Base-by-base conservation (phyloP, 2,113 vertebrate species). In the Trichechus manatus region DNA sequence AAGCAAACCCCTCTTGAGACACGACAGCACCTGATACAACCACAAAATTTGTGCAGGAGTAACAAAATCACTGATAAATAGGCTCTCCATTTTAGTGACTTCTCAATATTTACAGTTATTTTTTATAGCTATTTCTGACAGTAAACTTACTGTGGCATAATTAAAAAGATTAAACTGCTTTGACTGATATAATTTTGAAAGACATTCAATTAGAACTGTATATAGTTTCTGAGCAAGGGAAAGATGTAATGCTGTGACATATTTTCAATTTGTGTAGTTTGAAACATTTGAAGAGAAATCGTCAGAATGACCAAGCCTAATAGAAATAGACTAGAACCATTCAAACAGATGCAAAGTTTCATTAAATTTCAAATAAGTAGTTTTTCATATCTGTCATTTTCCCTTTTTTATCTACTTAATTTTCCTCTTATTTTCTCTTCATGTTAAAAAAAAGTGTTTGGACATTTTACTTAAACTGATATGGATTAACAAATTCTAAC, bases 41-140 rank as follows among this genome's bases (percentile, higher is more conserved):
- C 75, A 86, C 15, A 53, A 95, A 93, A 96, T 95, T 94, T 95
- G 33, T 97, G 90, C 90, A 92, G 25, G 59, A 85, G 33, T 93
- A 92, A 95, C 70, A 90, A 95, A 96, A 97, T 83, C 96, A 64
- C 44, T 96, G 92, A 96, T 90, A 95, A 97, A 91, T 95, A 97
- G 72, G 25, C 36, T 95, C 93, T 96, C 64, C 68, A 79, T 86
- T 95, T 91, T 93, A 96, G 72, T 93, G 83, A 93, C 61, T 96
- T 94, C 56, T 94, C 93, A 93, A 61, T 93, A 94, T 98, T 95
- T 96, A 66, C 0, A 92, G 72, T 92, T 95, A 87, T 93, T 97
- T 97, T 95, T 95, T 70, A 95, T 33, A 75, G 86, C 8, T 75
- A 9, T 92, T 96, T 91, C 80, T 97, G 87, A 96, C 42, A 96